phyloP scores from a whole-genome alignment of 2,888 invertebrate genomes.

The Ectemnius lituratus region DNA sequence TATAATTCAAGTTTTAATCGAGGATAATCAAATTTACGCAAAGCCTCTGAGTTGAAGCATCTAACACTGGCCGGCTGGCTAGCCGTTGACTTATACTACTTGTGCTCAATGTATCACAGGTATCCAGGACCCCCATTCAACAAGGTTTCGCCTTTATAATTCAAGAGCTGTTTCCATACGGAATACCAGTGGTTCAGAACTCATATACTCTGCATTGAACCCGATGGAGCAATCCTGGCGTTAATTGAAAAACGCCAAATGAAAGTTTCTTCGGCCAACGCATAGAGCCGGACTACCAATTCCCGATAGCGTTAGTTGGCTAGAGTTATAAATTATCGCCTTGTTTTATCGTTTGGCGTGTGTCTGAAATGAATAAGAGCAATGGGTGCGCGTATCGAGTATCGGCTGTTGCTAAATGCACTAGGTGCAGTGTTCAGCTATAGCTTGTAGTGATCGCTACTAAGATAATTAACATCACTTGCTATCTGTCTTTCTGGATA shows the following conservation, averaged over 20 bases:
- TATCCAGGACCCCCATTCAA: constrained; percentile 16
- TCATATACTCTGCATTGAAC: not conserved
- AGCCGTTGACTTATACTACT: not conserved
- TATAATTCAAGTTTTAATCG: not conserved
- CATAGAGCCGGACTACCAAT: no score
- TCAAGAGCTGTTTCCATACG: constrained; percentile 21
- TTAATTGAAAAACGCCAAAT: constrained; percentile 70
- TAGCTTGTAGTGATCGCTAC: no score
- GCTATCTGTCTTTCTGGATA: constrained; percentile 27
- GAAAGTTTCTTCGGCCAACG: constrained; percentile 48
- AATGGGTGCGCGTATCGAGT: not conserved
- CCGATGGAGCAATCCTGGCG: constrained; percentile 50
- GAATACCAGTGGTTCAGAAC: no score
- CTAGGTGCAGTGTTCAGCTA: no score
- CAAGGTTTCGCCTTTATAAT: constrained; percentile 33
- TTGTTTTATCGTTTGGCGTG: constrained; percentile 12
- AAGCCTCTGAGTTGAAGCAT: constrained; percentile 1
- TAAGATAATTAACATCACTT: constrained; percentile 38
- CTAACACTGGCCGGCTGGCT: constrained; percentile 36
- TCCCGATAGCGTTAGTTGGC: no score
- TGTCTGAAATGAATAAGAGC: constrained; percentile 3
- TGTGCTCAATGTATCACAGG: not conserved
- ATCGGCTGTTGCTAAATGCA: no score
- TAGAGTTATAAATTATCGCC: not conserved
- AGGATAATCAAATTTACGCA: constrained; percentile 42